These are phyloP conservation scores for Phragmatobia fuliginosa DNA, from an alignment of 2,888 invertebrate genomes.

Conservation along the genomic window DNA sequence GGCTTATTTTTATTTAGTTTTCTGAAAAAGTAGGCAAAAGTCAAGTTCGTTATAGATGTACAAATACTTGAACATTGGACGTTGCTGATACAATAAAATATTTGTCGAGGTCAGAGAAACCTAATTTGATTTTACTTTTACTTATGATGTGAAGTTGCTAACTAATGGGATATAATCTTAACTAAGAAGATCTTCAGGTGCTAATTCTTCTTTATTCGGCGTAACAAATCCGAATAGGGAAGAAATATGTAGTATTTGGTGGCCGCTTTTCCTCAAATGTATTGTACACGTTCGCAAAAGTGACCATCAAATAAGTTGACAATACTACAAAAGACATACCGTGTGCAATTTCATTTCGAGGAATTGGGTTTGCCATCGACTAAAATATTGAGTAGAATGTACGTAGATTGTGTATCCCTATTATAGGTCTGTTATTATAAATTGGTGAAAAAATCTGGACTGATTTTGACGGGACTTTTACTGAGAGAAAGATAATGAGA, in stretches of 20 bases:
- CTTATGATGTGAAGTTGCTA: not conserved
- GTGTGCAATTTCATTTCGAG: not conserved
- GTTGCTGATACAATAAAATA: not conserved
- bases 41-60: not conserved
- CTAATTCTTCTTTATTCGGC: not conserved
- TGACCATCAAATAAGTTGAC: not conserved
- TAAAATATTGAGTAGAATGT: not conserved
- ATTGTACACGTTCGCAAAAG: not conserved
- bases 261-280: no score
- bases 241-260: no score
- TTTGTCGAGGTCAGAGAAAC: not conserved
- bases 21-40: not conserved
- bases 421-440: no score
- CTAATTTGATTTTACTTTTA: not conserved
- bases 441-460: no score
- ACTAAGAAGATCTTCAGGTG: not conserved
- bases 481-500: no score
- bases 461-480: no score
- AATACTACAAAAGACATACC: not conserved
- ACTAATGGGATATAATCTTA: not conserved
- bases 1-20: conserved; percentile 7
- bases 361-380: not conserved
- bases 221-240: no score
- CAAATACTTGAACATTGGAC: not conserved
- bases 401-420: not conserved